Evolutionary conservation across 2,797 vertebrate species (phyloP).

Genomic region (Helarctos malayanus): DNA sequence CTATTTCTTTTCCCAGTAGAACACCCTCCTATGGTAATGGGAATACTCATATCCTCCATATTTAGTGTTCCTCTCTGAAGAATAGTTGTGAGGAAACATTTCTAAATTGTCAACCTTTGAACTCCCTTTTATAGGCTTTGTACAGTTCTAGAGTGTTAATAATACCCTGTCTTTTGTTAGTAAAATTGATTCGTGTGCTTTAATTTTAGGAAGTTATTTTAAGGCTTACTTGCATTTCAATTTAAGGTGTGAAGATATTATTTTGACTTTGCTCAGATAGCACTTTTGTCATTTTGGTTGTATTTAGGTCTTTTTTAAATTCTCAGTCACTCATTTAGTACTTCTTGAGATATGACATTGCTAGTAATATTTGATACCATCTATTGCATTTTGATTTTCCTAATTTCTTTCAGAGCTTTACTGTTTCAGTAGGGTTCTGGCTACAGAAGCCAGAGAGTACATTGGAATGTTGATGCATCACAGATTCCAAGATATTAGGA

Average conservation of each 20-base stretch:
- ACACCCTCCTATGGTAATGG: background rate
- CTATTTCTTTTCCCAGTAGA: slow-evolving; percentile 43
- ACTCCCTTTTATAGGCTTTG: slow-evolving; percentile 16
- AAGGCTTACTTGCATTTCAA: background rate
- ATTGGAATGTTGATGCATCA: slow-evolving; percentile 45
- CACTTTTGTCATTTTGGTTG: slow-evolving; percentile 22
- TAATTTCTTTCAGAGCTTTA: slow-evolving; percentile 55
- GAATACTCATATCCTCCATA: background rate
- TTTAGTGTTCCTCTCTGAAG: slow-evolving; percentile 52
- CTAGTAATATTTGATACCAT: background rate
- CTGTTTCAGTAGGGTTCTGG: slow-evolving; percentile 55
- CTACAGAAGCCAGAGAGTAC: slow-evolving; percentile 48
- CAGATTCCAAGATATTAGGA: slow-evolving; percentile 58
- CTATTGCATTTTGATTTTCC: slow-evolving; percentile 17
- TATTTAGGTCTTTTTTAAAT: slow-evolving; percentile 27
- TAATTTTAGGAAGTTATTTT: slow-evolving; percentile 64
- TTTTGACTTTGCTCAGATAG: slow-evolving; percentile 56
- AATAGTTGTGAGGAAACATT: slow-evolving; percentile 33
- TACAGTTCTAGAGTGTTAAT: slow-evolving; percentile 15
- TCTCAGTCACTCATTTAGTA: slow-evolving; percentile 28
- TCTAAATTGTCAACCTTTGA: slow-evolving; percentile 55
- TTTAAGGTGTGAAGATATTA: slow-evolving; percentile 44
- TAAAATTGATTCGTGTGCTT: slow-evolving; percentile 47
- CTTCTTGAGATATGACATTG: slow-evolving; percentile 43
- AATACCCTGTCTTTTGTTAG: slow-evolving; percentile 5